Conservation (phyloP, 2,113 vertebrate species). For the Python bivittatus region DNA sequence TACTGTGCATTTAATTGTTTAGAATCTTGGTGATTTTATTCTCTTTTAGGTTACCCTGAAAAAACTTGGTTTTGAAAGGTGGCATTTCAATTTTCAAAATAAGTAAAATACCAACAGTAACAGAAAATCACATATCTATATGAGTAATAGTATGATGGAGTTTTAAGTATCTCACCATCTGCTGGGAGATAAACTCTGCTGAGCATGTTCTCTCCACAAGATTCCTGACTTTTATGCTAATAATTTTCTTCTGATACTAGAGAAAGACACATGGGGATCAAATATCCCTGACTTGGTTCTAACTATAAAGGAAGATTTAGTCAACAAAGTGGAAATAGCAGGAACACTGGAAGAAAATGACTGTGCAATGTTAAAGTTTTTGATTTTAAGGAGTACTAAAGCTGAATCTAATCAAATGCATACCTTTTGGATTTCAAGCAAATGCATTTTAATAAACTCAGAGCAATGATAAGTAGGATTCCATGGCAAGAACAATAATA, state of each 20-base stretch:
- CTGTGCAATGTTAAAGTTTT: background rate
- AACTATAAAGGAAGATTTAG: background rate
- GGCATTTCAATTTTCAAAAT: background rate
- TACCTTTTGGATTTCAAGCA: background rate
- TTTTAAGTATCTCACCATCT: background rate
- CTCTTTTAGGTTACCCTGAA: too few species aligned
- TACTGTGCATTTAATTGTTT: background rate
- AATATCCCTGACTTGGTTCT: background rate
- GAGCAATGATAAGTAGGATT: background rate
- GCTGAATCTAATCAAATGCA: background rate
- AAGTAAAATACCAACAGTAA: background rate
- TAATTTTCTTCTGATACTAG: background rate
- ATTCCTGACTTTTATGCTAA: background rate
- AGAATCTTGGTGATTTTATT: background rate
- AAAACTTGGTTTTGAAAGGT: too few species aligned
- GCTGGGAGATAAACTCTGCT: background rate
- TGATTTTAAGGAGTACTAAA: background rate
- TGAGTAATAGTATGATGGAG: background rate
- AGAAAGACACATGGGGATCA: background rate
- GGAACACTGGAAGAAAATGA: background rate
- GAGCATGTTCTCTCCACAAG: background rate
- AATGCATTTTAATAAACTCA: background rate
- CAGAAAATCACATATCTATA: background rate
- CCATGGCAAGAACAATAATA: background rate
- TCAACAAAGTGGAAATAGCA: background rate